A percentile compares a stretch with the other conserved stretches of the same genome.
Conservation (phyloP, 2,113 vertebrate species). For the Antechinus flavipes region DNA sequence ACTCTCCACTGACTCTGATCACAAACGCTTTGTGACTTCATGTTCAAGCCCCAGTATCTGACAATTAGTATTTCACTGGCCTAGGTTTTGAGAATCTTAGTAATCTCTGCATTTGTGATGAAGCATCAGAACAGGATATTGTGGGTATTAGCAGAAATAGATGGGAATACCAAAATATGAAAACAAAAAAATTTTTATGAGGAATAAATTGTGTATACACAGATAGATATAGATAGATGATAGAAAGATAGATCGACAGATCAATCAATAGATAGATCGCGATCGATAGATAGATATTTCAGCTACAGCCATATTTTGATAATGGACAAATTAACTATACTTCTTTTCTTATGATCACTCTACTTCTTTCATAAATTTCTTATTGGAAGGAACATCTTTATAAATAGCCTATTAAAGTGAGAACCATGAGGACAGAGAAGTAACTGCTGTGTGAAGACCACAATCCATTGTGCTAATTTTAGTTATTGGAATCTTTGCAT, state of each 20-base stretch:
- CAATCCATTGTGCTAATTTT: constrained; percentile 53
- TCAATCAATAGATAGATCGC: not conserved
- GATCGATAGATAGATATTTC: not conserved
- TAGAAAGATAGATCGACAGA: not conserved
- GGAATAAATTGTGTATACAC: not conserved
- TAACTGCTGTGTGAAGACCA: constrained; percentile 31
- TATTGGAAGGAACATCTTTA: not conserved
- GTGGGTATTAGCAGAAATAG: not conserved
- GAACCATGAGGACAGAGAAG: not conserved
- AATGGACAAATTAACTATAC: not conserved
- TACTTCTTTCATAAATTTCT: constrained; percentile 39
- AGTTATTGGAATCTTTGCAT: constrained; percentile 38
- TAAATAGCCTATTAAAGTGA: constrained; percentile 19
- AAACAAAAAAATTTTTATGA: not conserved
- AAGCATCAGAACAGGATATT: not conserved
- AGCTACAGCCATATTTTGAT: not conserved
- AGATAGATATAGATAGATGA: constrained; percentile 18
- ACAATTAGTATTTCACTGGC: not conserved
- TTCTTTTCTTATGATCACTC: not conserved
- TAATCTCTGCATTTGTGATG: not conserved
- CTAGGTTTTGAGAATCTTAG: not conserved
- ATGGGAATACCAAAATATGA: not conserved
- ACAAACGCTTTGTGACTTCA: no score
- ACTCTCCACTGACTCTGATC: no score
- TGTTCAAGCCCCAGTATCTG: not conserved